A percentile compares a stretch with the other conserved stretches of the same genome.
Conservation (phyloP, 2,888 invertebrate genomes). For the Ganaspis brasiliensis region DNA sequence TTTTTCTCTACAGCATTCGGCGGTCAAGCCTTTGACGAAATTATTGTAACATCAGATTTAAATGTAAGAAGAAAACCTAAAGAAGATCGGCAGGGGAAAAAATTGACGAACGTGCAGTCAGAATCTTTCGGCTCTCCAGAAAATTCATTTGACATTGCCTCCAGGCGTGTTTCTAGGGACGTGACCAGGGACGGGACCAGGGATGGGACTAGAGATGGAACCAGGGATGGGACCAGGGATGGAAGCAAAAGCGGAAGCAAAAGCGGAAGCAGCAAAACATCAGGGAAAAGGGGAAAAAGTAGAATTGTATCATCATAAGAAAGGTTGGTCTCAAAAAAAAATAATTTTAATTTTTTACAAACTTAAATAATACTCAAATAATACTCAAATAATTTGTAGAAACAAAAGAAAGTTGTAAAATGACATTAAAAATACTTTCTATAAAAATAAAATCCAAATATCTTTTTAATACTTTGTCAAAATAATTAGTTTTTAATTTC, state of each 20-base stretch:
- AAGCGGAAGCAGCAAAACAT: conserved; percentile 72
- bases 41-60: conserved; percentile 79
- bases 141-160: conserved; percentile 73
- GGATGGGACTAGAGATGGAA: no score
- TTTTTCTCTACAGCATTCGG: conserved; percentile 67
- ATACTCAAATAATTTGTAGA: not conserved
- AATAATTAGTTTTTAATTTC: no score
- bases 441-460: no score
- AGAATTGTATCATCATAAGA: conserved; percentile 64
- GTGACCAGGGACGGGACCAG: no score
- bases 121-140: conserved; percentile 73
- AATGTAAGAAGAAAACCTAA: conserved; percentile 77
- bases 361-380: not conserved
- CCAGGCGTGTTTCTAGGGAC: conserved; percentile 73
- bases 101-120: conserved; percentile 76
- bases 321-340: conserved; percentile 64
- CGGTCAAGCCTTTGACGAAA: conserved; percentile 80
- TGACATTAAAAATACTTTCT: no score
- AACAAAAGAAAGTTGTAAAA: no score
- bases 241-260: no score
- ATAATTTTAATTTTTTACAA: conserved; percentile 12
- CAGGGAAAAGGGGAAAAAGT: conserved; percentile 72
- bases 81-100: conserved; percentile 78
- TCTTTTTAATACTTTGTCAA: no score
- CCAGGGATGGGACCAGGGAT: no score